Percentiles rank a stretch among this genome's conserved stretches.
These are phyloP conservation scores for Pseudomyrmex pallidus DNA, from an alignment of 1,140 invertebrate genomes.

Conservation along the genomic window DNA sequence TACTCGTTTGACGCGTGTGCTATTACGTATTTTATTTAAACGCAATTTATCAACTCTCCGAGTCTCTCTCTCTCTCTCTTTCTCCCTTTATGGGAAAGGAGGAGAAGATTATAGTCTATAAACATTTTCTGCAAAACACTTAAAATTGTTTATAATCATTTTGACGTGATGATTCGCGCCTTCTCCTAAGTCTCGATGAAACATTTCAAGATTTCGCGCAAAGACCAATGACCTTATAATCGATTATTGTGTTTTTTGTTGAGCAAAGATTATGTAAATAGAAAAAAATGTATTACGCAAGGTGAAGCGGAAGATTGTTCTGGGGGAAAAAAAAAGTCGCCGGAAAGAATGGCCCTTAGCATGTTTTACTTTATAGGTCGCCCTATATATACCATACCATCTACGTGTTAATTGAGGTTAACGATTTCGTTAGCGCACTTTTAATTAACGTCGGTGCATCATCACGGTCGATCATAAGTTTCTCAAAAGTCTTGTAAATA, in stretches of 20 bases:
- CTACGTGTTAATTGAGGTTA: constrained; percentile 46
- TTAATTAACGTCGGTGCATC: constrained; percentile 46
- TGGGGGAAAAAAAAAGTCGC: background rate
- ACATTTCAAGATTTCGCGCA: background rate
- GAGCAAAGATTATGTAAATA: constrained; percentile 2
- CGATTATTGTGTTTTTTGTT: background rate
- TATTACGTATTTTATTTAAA: background rate
- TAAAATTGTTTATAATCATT: too few relatives aligned
- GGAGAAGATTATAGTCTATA: too few relatives aligned
- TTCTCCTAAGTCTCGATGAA: background rate
- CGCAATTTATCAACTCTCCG: background rate
- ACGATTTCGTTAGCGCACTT: constrained; percentile 49
- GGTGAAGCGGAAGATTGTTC: background rate
- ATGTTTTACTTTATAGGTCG: background rate
- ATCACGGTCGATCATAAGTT: constrained; percentile 45
- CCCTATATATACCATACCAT: background rate
- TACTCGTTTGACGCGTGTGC: too few relatives aligned
- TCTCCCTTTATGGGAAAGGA: too few relatives aligned
- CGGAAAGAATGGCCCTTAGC: constrained; percentile 2
- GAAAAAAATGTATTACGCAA: constrained; percentile 3
- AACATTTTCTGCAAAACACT: too few relatives aligned
- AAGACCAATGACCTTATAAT: background rate
- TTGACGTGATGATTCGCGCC: too few relatives aligned
- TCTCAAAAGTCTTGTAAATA: constrained; percentile 47
- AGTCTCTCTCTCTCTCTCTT: background rate